These are phyloP conservation scores for Leptopilina syphax DNA, from an alignment of 2,888 invertebrate species.

Conservation along the genomic window DNA sequence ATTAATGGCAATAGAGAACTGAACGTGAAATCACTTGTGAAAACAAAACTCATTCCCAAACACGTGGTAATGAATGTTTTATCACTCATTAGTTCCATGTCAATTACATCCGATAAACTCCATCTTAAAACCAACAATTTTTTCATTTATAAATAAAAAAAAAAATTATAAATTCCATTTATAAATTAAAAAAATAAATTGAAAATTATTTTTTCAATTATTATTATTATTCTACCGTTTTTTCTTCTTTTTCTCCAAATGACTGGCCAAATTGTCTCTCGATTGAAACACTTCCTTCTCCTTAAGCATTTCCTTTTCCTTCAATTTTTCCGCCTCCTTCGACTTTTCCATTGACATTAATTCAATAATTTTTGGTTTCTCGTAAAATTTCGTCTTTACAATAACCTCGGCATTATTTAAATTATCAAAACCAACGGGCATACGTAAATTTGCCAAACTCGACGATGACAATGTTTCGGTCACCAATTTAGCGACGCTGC, in stretches of 20 bases:
- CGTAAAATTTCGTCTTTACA: conserved; percentile 47
- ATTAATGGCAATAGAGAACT: conserved; percentile 84
- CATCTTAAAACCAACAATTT: conserved; percentile 1
- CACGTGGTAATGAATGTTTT: conserved; percentile 81
- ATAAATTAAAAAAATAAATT: too few relatives aligned
- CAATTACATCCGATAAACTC: conserved; percentile 65
- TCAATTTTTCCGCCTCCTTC: background rate
- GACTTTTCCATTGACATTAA: background rate
- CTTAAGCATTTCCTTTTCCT: background rate
- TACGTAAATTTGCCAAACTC: conserved; percentile 69
- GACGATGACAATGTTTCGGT: conserved; percentile 65
- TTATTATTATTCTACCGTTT: conserved; percentile 31
- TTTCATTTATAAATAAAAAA: background rate
- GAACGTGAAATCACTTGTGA: conserved; percentile 85
- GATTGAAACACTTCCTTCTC: background rate
- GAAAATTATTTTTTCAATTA: background rate
- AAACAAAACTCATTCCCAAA: conserved; percentile 83
- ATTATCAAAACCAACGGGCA: conserved; percentile 57
- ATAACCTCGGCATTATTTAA: conserved; percentile 55
- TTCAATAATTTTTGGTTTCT: conserved; percentile 12
- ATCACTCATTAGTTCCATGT: conserved; percentile 70
- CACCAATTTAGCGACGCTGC: conserved; percentile 58
- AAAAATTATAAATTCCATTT: background rate
- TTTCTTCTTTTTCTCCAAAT: background rate
- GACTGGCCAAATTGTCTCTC: background rate